Base-by-base conservation (phyloP, 2,113 vertebrate genomes). In the Colius striatus region DNA sequence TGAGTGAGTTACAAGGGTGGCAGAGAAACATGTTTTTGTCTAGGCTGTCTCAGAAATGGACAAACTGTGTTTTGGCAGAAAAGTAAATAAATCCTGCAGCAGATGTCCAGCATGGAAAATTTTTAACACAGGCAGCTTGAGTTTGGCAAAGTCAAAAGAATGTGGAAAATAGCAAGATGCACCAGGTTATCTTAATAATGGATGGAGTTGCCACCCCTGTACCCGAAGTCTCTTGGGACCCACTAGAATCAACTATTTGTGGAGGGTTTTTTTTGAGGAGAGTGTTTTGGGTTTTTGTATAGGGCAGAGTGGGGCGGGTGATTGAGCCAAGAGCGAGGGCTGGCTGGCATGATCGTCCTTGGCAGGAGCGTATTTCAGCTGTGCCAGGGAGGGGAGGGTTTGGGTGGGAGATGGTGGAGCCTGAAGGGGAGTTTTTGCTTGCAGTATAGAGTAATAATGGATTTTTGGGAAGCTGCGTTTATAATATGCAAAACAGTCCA, bases 91-190 rank as follows among this genome's bases (percentile, higher is more conserved):
- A 95, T 92, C 85, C 68, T 93, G 79, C 76, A 95, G 95, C 95
- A 94, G 93, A 96, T 96, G 93, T 96, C 94, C 95, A 82, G 95
- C 57, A 81, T 92, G 92, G 90, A 92, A 96, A 92, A 92, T 93
- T 96, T 96, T 92, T 95, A 89, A 86, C 79, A 53, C 47, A 1
- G 83, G 57, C 93, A 78, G 70, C 85, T 94, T 2, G 9, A 78
- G 68, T 86, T 75, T 93, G 93, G 83, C 88, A 66, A 91, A 95
- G 76, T 93, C 84, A 84, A 60, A 94, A 77, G 83, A 72, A 86
- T 51, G 79, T 93, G 65, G 80, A 96, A 95, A 92, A 95, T 84
- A 78, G 57, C 3, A 7, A 79, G 54, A 73, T 38, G 30, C 79
- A 54, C n/a, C 17, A 72, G 78, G 50, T 50, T 17, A 27, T 80